Evolutionary conservation across 37 sponge, comb jelly and placozoan genomes (phyloP).

Genomic region (Dysidea cf. avara): DNA sequence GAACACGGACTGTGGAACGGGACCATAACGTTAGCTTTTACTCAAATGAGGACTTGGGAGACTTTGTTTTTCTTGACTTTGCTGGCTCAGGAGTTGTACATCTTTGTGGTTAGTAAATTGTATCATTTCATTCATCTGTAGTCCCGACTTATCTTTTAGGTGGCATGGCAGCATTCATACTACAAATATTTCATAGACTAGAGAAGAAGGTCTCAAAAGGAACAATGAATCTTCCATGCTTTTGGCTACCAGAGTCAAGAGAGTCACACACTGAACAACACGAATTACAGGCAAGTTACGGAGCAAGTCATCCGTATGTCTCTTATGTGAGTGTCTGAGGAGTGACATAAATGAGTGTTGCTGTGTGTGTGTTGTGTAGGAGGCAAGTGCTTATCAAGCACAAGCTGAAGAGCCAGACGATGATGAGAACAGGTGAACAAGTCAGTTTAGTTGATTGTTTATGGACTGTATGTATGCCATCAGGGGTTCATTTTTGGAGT

Average conservation of each 20-base stretch:
- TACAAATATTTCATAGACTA: conserved; percentile 61
- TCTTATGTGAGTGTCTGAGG: background rate
- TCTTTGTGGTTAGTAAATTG: conserved; percentile 62
- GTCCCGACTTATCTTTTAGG: conserved; percentile 15
- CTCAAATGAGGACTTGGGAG: background rate
- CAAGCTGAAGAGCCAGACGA: too few species aligned
- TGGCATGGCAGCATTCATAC: conserved; percentile 70
- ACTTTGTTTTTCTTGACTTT: conserved; percentile 73
- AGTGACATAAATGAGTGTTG: too few species aligned
- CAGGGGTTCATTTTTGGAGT: conserved; percentile 40
- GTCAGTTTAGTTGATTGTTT: too few species aligned
- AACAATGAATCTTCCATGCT: too few species aligned
- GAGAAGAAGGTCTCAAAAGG: conserved; percentile 38
- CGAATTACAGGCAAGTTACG: background rate
- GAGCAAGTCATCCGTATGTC: background rate
- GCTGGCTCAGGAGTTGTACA: conserved; percentile 87
- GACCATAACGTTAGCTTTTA: conserved; percentile 17
- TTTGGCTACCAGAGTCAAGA: too few species aligned
- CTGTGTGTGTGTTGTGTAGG: too few species aligned
- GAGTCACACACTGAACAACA: background rate
- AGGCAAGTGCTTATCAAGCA: too few species aligned
- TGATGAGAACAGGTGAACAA: too few species aligned
- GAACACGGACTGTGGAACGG: conserved; percentile 34
- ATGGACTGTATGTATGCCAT: too few species aligned
- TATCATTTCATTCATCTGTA: background rate